A percentile compares a stretch with the other conserved stretches of the same genome.
These are phyloP conservation scores for Aptenodytes forsteri DNA, from an alignment of 2,113 vertebrate species.

Conservation along the genomic window DNA sequence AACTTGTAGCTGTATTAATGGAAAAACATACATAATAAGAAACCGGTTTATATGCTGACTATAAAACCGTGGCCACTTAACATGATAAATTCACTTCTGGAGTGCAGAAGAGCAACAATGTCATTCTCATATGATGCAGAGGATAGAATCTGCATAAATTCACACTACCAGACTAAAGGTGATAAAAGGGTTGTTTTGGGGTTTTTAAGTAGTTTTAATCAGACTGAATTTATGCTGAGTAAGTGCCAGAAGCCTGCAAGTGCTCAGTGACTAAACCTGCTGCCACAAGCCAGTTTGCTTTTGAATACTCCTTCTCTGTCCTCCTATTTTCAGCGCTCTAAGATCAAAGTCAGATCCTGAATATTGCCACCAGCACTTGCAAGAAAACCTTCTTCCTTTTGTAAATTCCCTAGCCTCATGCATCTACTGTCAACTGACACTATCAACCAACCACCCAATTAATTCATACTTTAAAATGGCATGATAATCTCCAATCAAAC, in stretches of 20 bases:
- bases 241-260: not conserved
- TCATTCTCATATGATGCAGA: not conserved
- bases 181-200: not conserved
- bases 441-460: not conserved
- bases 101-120: not conserved
- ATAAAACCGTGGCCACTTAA: not conserved
- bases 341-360: not conserved
- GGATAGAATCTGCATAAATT: not conserved
- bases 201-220: not conserved
- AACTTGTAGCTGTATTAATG: not conserved
- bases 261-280: not conserved
- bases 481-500: not conserved
- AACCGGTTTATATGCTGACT: not conserved
- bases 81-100: not conserved
- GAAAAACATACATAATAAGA: not conserved
- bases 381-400: not conserved
- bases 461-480: not conserved
- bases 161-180: not conserved
- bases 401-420: not conserved
- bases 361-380: not conserved
- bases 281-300: not conserved
- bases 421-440: not conserved
- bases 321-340: rapidly evolving
- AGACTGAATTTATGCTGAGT: not conserved
- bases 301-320: not conserved